Evolutionary conservation across 2,113 vertebrate genomes (phyloP).

Genomic region (Donacobius atricapilla): DNA sequence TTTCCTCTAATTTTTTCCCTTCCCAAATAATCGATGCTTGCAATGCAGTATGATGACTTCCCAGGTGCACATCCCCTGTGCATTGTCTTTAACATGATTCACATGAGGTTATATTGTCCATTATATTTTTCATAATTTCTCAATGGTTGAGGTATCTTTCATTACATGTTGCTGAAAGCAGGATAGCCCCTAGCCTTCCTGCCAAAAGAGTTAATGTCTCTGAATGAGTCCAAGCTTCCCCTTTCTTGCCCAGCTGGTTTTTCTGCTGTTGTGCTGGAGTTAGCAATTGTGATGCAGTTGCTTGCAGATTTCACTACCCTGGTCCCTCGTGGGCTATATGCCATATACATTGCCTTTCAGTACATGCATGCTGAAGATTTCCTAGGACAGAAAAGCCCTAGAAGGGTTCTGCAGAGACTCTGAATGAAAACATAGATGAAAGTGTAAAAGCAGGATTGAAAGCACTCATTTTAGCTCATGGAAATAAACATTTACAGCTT

Average conservation of each 20-base stretch:
- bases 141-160: neutral
- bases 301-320: neutral
- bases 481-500: constrained; percentile 66
- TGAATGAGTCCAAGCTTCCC: neutral
- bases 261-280: neutral
- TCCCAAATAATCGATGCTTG: neutral
- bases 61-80: neutral
- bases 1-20: neutral
- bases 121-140: neutral
- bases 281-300: neutral
- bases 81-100: neutral
- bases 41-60: neutral
- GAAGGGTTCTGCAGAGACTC: neutral
- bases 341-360: neutral
- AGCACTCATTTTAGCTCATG: constrained; percentile 16
- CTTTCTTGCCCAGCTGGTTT: neutral
- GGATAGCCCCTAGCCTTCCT: neutral
- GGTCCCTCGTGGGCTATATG: neutral
- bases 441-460: constrained; percentile 24
- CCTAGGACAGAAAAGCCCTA: constrained; percentile 15
- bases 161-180: neutral
- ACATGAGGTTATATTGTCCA: neutral
- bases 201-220: neutral
- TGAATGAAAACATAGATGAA: neutral
- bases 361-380: neutral